Evolutionary conservation across 2,797 vertebrate species (phyloP).

Genomic region (Anisognathus igniventris): DNA sequence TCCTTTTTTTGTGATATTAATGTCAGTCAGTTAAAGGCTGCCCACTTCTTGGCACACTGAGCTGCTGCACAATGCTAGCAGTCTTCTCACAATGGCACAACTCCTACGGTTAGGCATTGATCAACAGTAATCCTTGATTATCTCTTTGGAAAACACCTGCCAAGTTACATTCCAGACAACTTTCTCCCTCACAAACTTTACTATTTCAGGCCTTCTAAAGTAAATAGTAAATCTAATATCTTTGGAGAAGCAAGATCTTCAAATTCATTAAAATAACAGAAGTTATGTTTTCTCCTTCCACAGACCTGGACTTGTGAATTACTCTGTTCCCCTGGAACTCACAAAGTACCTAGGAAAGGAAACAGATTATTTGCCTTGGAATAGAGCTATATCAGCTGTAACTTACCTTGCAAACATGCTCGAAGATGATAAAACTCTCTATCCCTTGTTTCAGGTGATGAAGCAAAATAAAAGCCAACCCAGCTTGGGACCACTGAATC

Average conservation of each 20-base stretch:
- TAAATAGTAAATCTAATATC: not conserved
- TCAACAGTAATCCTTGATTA: not conserved
- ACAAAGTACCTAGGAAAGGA: constrained; percentile 86
- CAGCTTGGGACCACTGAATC: not conserved
- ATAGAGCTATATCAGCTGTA: constrained; percentile 78
- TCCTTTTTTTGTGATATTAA: not conserved
- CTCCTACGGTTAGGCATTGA: not conserved
- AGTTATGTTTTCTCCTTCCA: not conserved
- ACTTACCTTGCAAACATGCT: constrained; percentile 88
- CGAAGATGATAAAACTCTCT: constrained; percentile 75
- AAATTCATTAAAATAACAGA: constrained; percentile 4
- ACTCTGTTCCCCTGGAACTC: constrained; percentile 80
- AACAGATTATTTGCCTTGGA: constrained; percentile 86
- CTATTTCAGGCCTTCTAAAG: not conserved
- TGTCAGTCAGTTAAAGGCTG: not conserved
- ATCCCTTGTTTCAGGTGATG: constrained; percentile 84
- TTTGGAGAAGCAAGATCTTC: not conserved
- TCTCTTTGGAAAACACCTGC: not conserved
- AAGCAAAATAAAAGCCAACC: not conserved
- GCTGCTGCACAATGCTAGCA: not conserved
- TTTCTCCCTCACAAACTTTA: not conserved
- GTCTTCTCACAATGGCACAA: not conserved
- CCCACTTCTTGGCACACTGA: not conserved
- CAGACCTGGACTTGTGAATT: constrained; percentile 84
- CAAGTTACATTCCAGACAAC: not conserved